Percentiles rank a stretch among this genome's conserved stretches.
These are phyloP conservation scores for Nematostella vectensis DNA, from an alignment of 92 coral and sea anemone genomes.

Conservation along the genomic window DNA sequence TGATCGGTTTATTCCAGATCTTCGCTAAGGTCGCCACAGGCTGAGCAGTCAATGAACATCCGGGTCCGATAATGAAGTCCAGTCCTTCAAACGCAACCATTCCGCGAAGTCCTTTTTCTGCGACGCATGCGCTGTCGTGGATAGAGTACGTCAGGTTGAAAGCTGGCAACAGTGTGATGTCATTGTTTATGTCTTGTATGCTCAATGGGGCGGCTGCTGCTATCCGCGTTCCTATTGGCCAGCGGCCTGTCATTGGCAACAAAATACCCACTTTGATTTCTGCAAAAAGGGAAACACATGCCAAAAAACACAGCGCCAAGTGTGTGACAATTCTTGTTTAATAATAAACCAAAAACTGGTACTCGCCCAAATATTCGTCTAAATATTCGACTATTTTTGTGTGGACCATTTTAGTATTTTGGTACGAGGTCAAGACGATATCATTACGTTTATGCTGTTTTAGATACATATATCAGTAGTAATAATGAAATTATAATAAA, in stretches of 20 bases:
- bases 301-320: too few species aligned
- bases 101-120: conserved; percentile 54
- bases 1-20: conserved; percentile 63
- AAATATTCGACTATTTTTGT: too few species aligned
- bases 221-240: conserved; percentile 73
- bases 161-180: conserved; percentile 28
- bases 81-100: conserved; percentile 33
- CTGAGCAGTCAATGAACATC: conserved; percentile 48
- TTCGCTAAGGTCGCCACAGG: conserved; percentile 56
- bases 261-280: conserved; percentile 53
- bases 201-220: conserved; percentile 70
- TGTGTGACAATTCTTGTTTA: too few species aligned
- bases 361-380: too few species aligned
- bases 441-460: too few species aligned
- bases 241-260: conserved; percentile 61
- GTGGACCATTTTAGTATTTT: too few species aligned
- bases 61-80: conserved; percentile 61
- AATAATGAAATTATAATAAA: too few species aligned
- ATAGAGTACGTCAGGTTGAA: conserved; percentile 54
- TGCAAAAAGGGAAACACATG: too few species aligned
- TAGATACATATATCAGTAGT: too few species aligned
- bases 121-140: conserved; percentile 46
- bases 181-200: conserved; percentile 34
- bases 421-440: too few species aligned
- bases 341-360: too few species aligned